phyloP scores from a whole-genome alignment of 23 tunicate species.

The Trididemnum clinides region DNA sequence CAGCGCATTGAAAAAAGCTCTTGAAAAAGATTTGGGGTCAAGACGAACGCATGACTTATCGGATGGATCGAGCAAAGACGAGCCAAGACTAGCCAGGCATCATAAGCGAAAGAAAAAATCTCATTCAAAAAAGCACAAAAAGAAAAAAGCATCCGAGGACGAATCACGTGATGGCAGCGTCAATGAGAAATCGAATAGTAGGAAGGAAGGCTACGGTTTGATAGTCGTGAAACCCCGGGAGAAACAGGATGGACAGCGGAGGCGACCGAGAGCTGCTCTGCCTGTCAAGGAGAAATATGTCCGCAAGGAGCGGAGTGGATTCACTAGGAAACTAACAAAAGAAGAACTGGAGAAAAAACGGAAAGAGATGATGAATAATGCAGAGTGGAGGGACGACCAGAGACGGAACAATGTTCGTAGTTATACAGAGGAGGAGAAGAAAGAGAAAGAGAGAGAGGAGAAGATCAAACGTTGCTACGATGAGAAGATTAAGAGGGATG shows the following conservation, averaged over 20 bases:
- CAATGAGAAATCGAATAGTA: neutral
- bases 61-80: neutral
- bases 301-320: constrained; percentile 64
- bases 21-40: constrained; percentile 45
- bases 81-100: neutral
- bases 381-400: constrained; percentile 72
- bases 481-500: constrained; percentile 28
- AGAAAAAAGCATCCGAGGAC: neutral
- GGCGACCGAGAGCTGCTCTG: constrained; percentile 47
- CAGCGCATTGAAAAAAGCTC: constrained; percentile 43
- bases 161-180: no score
- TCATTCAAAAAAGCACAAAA: neutral
- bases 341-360: constrained; percentile 76
- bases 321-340: constrained; percentile 54
- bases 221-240: constrained; percentile 30
- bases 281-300: constrained; percentile 50
- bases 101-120: constrained; percentile 19
- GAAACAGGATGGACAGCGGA: neutral
- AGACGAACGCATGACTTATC: neutral
- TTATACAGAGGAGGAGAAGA: constrained; percentile 47
- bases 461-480: constrained; percentile 33
- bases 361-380: constrained; percentile 87
- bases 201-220: constrained; percentile 42
- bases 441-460: constrained; percentile 55
- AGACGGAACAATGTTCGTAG: constrained; percentile 60